A percentile compares a stretch with the other conserved stretches of the same genome.
These are phyloP conservation scores for Heliconius congener DNA, from an alignment of 1,140 invertebrate species.

Conservation along the genomic window DNA sequence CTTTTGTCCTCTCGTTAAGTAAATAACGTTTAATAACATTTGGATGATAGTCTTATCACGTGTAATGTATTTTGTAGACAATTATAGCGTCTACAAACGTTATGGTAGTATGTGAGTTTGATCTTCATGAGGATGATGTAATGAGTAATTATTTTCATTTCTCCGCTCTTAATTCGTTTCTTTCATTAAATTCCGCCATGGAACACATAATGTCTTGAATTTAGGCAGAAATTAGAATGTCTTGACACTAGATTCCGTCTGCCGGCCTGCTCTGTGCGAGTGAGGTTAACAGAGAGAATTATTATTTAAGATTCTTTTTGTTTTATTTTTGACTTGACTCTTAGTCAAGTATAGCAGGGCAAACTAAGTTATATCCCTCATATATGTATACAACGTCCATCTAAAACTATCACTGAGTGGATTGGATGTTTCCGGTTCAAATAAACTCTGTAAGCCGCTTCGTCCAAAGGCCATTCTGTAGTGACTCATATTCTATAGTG, in stretches of 20 bases:
- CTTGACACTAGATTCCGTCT: too few relatives aligned
- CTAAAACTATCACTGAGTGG: neutral
- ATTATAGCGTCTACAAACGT: neutral
- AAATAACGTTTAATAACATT: neutral
- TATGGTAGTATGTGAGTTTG: neutral
- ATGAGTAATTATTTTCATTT: neutral
- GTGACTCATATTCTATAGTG: neutral
- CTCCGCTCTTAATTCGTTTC: neutral
- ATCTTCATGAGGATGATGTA: neutral
- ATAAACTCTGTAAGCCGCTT: neutral
- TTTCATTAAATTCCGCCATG: too few relatives aligned
- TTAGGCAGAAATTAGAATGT: too few relatives aligned
- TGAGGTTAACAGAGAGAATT: too few relatives aligned
- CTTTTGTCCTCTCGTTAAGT: slow-evolving; percentile 4
- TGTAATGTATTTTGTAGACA: neutral
- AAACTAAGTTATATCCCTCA: too few relatives aligned
- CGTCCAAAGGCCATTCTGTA: neutral
- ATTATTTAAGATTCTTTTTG: too few relatives aligned
- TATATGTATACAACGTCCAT: too few relatives aligned
- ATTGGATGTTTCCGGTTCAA: neutral
- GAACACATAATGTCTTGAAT: too few relatives aligned
- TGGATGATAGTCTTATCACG: neutral
- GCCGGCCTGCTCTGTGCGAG: too few relatives aligned
- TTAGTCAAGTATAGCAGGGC: too few relatives aligned
- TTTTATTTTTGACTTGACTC: too few relatives aligned